Conservation (phyloP, 2,888 invertebrate species). For the Nephrotoma appendiculata region DNA sequence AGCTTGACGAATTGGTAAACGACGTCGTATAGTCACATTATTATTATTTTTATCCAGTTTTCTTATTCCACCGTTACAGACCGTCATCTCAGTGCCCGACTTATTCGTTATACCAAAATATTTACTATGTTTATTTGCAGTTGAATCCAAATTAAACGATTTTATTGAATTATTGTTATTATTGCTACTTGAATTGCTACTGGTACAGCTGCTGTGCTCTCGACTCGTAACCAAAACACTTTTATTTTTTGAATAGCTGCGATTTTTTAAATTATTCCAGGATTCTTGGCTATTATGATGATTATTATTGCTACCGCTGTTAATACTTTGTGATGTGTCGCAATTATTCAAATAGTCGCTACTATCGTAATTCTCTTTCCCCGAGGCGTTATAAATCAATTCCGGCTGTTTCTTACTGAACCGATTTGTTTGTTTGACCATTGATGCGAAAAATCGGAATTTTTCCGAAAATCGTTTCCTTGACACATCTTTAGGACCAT, state of each 20-base stretch:
- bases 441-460: background rate
- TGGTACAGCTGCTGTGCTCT: background rate
- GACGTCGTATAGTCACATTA: background rate
- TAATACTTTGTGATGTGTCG: background rate
- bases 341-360: background rate
- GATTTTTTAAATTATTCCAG: background rate
- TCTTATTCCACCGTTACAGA: background rate
- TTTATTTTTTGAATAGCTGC: background rate
- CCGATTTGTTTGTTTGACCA: background rate
- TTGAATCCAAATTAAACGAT: background rate
- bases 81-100: background rate
- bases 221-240: background rate
- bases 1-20: background rate
- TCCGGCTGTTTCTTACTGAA: slow-evolving; percentile 15
- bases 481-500: background rate
- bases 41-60: background rate
- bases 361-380: background rate
- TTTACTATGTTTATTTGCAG: slow-evolving; percentile 23
- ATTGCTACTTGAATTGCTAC: background rate
- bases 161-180: background rate
- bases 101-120: slow-evolving; percentile 21
- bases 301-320: background rate
- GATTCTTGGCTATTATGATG: background rate
- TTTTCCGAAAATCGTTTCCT: background rate
- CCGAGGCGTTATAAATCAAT: background rate